Evolutionary conservation across 2,797 vertebrate genomes (phyloP).

Genomic region (Antennarius maculatus): DNA sequence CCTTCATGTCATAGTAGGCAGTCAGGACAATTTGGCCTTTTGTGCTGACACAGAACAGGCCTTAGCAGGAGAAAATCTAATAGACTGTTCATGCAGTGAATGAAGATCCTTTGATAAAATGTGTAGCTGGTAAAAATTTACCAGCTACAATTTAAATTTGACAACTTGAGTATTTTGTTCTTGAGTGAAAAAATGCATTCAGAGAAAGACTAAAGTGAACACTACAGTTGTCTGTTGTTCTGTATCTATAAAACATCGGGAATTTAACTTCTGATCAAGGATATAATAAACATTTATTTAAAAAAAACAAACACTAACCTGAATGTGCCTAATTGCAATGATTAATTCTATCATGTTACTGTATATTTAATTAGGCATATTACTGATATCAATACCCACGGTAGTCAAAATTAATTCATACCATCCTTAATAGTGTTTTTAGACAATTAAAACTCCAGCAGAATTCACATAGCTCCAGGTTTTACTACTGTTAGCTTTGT

Average conservation of each 20-base stretch:
- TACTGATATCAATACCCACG: no score
- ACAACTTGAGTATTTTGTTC: constrained; percentile 11
- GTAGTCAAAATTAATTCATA: no score
- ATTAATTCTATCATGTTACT: no score
- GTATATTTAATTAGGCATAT: no score
- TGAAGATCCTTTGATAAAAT: constrained; percentile 27
- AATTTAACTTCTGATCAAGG: neutral
- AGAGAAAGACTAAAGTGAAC: constrained; percentile 2
- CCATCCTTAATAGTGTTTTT: no score
- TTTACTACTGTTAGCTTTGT: no score
- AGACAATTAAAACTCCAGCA: no score
- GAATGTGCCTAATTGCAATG: neutral
- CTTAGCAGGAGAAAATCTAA: constrained; percentile 39
- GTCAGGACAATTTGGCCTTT: constrained; percentile 39
- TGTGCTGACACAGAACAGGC: constrained; percentile 29
- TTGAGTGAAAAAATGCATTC: constrained; percentile 7
- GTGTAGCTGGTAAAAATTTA: constrained; percentile 3
- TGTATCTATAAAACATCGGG: neutral
- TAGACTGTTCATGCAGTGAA: constrained; percentile 37
- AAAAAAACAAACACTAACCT: constrained; percentile 4
- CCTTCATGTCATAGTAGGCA: constrained; percentile 35
- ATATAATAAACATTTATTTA: neutral
- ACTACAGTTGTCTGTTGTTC: neutral
- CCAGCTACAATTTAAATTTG: no score
- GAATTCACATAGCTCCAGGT: no score